These are phyloP conservation scores for Amphiduros pacificus DNA, from an alignment of 2,888 invertebrate genomes.

Conservation along the genomic window DNA sequence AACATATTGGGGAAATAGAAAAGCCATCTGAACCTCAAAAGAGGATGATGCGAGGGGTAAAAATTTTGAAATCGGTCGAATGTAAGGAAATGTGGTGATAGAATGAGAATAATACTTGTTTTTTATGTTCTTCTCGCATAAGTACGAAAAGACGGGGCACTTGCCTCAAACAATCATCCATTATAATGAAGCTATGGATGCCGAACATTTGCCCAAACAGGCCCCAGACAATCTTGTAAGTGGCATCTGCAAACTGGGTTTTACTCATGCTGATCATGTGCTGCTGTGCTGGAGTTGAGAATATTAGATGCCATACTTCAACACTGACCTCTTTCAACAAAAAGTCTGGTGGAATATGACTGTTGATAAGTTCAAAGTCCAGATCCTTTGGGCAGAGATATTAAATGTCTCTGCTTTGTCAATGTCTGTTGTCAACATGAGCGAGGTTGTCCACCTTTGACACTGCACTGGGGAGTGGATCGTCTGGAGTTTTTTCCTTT, in stretches of 20 bases:
- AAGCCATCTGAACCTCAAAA: no score
- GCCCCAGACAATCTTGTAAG: conserved; percentile 12
- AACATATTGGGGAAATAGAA: no score
- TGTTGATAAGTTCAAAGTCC: background rate
- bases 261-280: background rate
- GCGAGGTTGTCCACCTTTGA: no score
- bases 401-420: no score
- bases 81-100: no score
- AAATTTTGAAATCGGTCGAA: no score
- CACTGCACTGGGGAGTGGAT: no score
- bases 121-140: conserved; percentile 9
- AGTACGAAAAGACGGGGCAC: conserved; percentile 9
- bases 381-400: background rate
- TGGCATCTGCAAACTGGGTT: conserved; percentile 14
- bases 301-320: conserved; percentile 5
- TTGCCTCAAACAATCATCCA: conserved; percentile 2
- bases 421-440: no score
- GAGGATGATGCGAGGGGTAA: no score
- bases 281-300: conserved; percentile 6
- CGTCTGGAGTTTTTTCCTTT: no score
- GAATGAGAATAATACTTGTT: no score
- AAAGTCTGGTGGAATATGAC: background rate
- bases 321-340: background rate
- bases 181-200: conserved; percentile 3
- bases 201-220: conserved; percentile 15